phyloP scores from a whole-genome alignment of 2,797 vertebrate species.

The Helostoma temminkii region DNA sequence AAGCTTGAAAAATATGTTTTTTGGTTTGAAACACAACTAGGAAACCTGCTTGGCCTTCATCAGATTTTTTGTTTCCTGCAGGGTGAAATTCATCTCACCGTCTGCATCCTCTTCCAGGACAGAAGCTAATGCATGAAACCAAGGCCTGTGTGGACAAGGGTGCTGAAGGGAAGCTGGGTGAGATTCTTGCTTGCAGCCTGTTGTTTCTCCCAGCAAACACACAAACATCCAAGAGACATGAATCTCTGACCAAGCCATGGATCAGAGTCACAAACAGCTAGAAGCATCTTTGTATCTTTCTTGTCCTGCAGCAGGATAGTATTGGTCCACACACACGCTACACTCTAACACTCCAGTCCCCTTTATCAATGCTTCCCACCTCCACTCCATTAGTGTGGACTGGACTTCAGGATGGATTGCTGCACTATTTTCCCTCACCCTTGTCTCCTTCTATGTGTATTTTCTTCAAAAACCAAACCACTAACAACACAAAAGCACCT shows the following conservation, averaged over 20 bases:
- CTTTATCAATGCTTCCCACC: slow-evolving; percentile 26
- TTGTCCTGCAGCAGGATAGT: slow-evolving; percentile 36
- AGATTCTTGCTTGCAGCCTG: slow-evolving; percentile 53
- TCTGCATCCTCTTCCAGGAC: slow-evolving; percentile 52
- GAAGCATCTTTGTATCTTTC: slow-evolving; percentile 53
- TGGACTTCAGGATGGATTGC: slow-evolving; percentile 30
- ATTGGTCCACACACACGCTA: slow-evolving; percentile 17
- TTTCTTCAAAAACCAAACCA: slow-evolving; percentile 35
- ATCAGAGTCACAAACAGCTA: slow-evolving; percentile 62
- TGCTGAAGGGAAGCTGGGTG: slow-evolving; percentile 55
- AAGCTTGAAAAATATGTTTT: neutral
- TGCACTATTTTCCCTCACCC: slow-evolving; percentile 14
- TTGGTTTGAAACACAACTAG: slow-evolving; percentile 21
- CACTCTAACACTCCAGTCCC: neutral
- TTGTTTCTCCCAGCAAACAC: slow-evolving; percentile 22
- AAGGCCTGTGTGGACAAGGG: slow-evolving; percentile 59
- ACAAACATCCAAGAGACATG: slow-evolving; percentile 30
- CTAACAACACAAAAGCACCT: slow-evolving; percentile 44
- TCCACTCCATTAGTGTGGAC: slow-evolving; percentile 27
- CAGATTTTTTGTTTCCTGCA: slow-evolving; percentile 28
- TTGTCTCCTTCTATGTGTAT: slow-evolving; percentile 11
- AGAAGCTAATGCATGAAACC: slow-evolving; percentile 52
- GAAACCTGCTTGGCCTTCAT: slow-evolving; percentile 39
- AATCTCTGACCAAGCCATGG: slow-evolving; percentile 45
- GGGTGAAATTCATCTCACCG: slow-evolving; percentile 42